Conservation (phyloP, 2,113 vertebrate genomes). For the Hylia prasina region DNA sequence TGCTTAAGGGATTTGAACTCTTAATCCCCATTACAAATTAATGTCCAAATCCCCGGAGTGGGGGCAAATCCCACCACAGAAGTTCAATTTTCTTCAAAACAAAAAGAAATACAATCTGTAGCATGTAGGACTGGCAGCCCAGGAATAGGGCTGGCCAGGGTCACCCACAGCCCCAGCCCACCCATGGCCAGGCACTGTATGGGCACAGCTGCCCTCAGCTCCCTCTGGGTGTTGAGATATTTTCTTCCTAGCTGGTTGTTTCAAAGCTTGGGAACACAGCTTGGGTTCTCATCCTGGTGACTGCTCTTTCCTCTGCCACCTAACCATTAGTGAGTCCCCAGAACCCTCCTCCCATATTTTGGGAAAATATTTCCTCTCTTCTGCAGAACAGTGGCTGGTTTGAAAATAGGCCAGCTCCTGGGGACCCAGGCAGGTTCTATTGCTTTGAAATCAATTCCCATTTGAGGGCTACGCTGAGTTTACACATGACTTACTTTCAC, state of each 20-base stretch:
- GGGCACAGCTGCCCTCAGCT: background rate
- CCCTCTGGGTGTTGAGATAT: rapidly evolving
- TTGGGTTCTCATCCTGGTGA: rapidly evolving
- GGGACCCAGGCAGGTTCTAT: background rate
- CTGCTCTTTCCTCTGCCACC: background rate
- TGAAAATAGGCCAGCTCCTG: background rate
- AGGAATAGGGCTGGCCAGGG: background rate
- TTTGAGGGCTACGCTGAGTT: slow-evolving; percentile 35
- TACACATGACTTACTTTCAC: slow-evolving; percentile 8
- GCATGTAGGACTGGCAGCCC: rapidly evolving
- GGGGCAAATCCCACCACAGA: slow-evolving; percentile 37
- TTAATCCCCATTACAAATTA: slow-evolving; percentile 60
- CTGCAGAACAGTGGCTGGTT: background rate
- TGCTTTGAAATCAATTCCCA: background rate
- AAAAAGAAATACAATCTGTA: background rate
- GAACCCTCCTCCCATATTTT: background rate
- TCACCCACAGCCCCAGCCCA: background rate
- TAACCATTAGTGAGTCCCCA: background rate
- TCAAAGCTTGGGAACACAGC: background rate
- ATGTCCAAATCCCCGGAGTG: slow-evolving; percentile 37
- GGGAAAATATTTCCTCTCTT: background rate
- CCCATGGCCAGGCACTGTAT: rapidly evolving
- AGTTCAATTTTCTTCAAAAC: slow-evolving; percentile 24
- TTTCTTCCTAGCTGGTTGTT: background rate
- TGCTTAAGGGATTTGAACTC: slow-evolving; percentile 57